Conservation (phyloP, 2,113 vertebrate genomes). For the Clupea harengus region DNA sequence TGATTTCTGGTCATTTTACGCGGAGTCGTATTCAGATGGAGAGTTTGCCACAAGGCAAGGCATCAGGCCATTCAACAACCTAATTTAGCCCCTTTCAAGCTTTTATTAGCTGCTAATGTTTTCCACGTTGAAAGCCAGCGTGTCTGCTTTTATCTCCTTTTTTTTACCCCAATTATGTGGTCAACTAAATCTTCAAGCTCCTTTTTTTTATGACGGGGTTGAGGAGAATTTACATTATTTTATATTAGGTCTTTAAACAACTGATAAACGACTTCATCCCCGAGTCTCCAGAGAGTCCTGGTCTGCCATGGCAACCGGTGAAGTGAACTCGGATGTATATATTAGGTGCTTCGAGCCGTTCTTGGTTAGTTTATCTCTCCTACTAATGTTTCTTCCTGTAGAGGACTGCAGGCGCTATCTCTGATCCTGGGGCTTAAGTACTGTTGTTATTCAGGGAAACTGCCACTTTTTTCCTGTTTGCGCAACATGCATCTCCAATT, state of each 20-base stretch:
- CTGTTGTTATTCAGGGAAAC: constrained; percentile 16
- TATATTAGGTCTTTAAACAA: constrained; percentile 31
- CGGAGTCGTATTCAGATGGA: constrained; percentile 46
- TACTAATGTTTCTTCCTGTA: constrained; percentile 18
- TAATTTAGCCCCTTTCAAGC: constrained; percentile 63
- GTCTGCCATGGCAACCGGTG: background rate
- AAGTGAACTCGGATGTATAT: background rate
- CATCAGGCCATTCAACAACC: constrained; percentile 54
- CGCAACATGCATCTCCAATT: constrained; percentile 22
- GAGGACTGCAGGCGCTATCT: background rate
- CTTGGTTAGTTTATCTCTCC: constrained; percentile 23
- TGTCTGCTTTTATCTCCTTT: constrained; percentile 56
- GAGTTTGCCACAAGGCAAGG: constrained; percentile 51
- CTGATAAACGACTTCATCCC: constrained; percentile 18
- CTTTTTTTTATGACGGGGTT: constrained; percentile 32
- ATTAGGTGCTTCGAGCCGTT: background rate
- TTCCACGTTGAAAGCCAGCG: constrained; percentile 55
- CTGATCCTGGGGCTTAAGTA: constrained; percentile 16
- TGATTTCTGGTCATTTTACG: constrained; percentile 55
- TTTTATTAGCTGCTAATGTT: constrained; percentile 71
- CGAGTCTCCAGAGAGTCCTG: constrained; percentile 3
- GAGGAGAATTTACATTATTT: constrained; percentile 28
- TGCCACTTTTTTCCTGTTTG: constrained; percentile 9
- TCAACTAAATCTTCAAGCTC: constrained; percentile 43
- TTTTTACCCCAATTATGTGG: constrained; percentile 52